Conservation (phyloP, 1,140 invertebrate genomes). For the Trachymyrmex septentrionalis region DNA sequence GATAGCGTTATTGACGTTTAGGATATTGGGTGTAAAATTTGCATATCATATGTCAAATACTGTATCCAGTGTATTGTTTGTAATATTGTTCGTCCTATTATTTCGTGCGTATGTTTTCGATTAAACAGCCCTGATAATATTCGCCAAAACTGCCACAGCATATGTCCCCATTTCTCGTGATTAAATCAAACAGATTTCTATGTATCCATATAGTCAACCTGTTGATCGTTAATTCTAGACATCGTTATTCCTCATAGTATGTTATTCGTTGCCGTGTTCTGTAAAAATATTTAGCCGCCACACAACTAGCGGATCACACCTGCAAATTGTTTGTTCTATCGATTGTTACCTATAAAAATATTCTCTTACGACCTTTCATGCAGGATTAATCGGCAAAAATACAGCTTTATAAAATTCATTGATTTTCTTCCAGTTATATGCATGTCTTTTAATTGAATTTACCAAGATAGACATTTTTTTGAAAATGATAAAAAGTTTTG, state of each 20-base stretch:
- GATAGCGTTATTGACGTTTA: background rate
- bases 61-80: background rate
- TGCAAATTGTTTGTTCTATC: constrained; percentile 15
- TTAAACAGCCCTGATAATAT: constrained; percentile 12
- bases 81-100: constrained; percentile 3
- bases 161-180: constrained; percentile 48
- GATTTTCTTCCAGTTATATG: background rate
- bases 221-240: constrained; percentile 53
- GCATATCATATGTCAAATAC: background rate
- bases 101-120: background rate
- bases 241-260: constrained; percentile 8
- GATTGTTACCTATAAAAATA: constrained; percentile 7
- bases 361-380: background rate
- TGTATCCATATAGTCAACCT: constrained; percentile 49
- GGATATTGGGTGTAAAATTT: background rate
- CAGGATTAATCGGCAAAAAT: constrained; percentile 21
- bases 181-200: constrained; percentile 55
- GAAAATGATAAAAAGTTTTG: background rate
- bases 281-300: constrained; percentile 31
- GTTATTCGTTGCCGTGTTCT: background rate
- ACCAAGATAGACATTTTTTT: background rate
- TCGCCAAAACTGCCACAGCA: constrained; percentile 40
- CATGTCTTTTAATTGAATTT: background rate
- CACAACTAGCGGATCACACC: background rate
- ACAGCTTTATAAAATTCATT: background rate